Percentiles rank a stretch among this genome's conserved stretches.
Evolutionary conservation across 2,113 vertebrate genomes (phyloP).

Genomic region (Saguinus midas): DNA sequence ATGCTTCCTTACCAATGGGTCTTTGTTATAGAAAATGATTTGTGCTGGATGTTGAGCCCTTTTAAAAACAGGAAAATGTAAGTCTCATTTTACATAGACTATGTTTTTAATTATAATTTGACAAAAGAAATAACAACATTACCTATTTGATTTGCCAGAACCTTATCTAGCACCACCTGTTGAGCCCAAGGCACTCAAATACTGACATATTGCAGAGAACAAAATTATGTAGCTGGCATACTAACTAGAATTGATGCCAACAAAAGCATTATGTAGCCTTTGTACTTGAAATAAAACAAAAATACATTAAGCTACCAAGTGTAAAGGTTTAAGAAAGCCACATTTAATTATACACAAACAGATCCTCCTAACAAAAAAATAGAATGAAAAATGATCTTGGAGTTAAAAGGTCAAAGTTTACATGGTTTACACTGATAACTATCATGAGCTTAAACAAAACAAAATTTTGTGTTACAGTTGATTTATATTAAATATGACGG

Average conservation of each 20-base stretch:
- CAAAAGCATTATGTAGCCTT: conserved; percentile 86
- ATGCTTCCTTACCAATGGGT: conserved; percentile 68
- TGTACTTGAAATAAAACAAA: conserved; percentile 85
- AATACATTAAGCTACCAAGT: conserved; percentile 86
- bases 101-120: conserved; percentile 88
- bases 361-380: conserved; percentile 76
- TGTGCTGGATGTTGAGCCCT: conserved; percentile 74
- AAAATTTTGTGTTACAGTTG: conserved; percentile 65
- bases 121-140: conserved; percentile 86
- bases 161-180: conserved; percentile 86
- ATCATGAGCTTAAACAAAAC: conserved; percentile 75
- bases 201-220: conserved; percentile 85
- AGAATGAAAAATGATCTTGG: conserved; percentile 60
- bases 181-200: conserved; percentile 82
- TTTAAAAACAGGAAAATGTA: conserved; percentile 80
- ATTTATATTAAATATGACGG: conserved; percentile 71
- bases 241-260: conserved; percentile 81
- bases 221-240: conserved; percentile 83
- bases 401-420: conserved; percentile 73
- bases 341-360: conserved; percentile 81
- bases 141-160: conserved; percentile 87
- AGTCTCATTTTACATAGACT: conserved; percentile 82
- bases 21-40: conserved; percentile 80
- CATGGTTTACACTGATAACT: conserved; percentile 71
- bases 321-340: conserved; percentile 85